Evolutionary conservation across 2,113 vertebrate genomes (phyloP).

Genomic region (Pycnonotus jocosus): DNA sequence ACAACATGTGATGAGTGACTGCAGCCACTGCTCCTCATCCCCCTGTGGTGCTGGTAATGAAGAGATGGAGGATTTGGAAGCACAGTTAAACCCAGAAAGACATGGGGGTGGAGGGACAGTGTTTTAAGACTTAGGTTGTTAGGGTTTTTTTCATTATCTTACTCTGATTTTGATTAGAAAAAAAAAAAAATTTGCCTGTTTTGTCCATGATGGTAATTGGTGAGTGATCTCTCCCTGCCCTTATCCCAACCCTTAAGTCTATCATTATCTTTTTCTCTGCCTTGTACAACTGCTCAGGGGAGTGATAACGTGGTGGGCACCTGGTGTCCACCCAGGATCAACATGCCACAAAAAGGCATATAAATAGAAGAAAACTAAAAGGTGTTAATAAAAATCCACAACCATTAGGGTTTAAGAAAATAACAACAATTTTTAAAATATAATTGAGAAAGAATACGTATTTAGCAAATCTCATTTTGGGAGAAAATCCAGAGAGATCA

Average conservation of each 20-base stretch:
- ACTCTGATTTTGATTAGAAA: neutral
- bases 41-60: fast-evolving
- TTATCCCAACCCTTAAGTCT: neutral
- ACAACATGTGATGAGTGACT: neutral
- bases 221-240: neutral
- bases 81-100: neutral
- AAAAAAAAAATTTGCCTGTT: neutral
- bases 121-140: neutral
- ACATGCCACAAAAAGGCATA: neutral
- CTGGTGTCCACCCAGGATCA: neutral
- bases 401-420: neutral
- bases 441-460: neutral
- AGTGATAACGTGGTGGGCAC: neutral
- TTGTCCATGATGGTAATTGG: neutral
- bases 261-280: neutral
- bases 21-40: neutral
- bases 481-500: neutral
- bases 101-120: fast-evolving
- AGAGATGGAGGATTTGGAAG: neutral
- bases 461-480: neutral
- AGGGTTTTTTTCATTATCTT: neutral
- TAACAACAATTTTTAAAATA: neutral
- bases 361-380: neutral
- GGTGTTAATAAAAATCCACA: neutral
- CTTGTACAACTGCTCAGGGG: neutral